Conservation (phyloP, 1,140 invertebrate genomes). For the Drosophila grimshawi region DNA sequence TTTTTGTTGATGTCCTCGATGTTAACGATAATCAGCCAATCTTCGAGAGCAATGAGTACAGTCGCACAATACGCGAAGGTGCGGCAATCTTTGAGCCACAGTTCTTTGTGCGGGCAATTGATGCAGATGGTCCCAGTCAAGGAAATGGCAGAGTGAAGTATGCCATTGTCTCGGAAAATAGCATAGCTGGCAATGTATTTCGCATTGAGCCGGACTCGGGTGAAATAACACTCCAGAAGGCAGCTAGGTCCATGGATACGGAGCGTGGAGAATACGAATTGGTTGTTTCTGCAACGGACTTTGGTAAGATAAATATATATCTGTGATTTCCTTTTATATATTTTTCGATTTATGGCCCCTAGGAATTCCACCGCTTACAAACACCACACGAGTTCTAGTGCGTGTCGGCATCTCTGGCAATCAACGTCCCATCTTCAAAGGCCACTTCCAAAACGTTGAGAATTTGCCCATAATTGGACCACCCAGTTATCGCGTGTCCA, state of each 20-base stretch:
- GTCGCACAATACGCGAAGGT: conserved; percentile 89
- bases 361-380: conserved; percentile 86
- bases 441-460: conserved; percentile 87
- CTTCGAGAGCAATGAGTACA: conserved; percentile 90
- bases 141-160: conserved; percentile 89
- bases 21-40: conserved; percentile 93
- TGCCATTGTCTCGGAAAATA: conserved; percentile 89
- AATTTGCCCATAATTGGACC: conserved; percentile 86
- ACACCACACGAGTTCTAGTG: conserved; percentile 88
- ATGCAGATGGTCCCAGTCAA: conserved; percentile 89
- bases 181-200: conserved; percentile 87
- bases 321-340: background rate
- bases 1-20: conserved; percentile 90
- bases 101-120: conserved; percentile 89
- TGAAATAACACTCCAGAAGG: conserved; percentile 88
- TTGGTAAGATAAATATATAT: conserved; percentile 84
- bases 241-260: conserved; percentile 89
- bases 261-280: conserved; percentile 90
- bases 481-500: conserved; percentile 88
- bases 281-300: conserved; percentile 89
- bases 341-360: background rate
- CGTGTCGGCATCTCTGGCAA: conserved; percentile 91
- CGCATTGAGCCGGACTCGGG: conserved; percentile 88
- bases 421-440: conserved; percentile 90
- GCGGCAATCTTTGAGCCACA: conserved; percentile 90